phyloP scores from a whole-genome alignment of 2,113 vertebrate genomes.

The Tangachromis dhanisi region DNA sequence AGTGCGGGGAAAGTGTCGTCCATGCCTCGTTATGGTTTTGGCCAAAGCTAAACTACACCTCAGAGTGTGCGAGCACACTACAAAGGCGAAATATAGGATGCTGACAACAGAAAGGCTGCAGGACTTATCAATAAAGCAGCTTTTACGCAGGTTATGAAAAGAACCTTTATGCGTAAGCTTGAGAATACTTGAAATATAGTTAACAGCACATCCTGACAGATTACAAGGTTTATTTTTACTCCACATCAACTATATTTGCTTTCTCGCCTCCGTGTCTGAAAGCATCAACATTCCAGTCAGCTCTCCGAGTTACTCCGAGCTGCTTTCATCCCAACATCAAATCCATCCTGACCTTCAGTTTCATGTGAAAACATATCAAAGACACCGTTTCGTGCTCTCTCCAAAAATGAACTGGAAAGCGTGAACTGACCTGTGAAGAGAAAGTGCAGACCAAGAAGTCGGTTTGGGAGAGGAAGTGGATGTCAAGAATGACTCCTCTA shows the following conservation, averaged over 20 bases:
- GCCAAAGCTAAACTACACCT: background rate
- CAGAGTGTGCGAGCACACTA: background rate
- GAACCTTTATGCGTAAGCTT: background rate
- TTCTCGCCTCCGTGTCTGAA: background rate
- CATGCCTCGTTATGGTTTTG: background rate
- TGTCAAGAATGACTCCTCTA: constrained; percentile 94
- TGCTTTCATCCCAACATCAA: background rate
- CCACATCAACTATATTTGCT: background rate
- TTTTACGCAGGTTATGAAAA: background rate
- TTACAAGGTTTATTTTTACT: background rate
- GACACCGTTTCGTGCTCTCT: background rate
- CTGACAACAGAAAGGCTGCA: background rate
- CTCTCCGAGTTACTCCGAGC: background rate
- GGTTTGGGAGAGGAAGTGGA: constrained; percentile 95
- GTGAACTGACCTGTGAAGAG: constrained; percentile 86
- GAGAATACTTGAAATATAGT: background rate
- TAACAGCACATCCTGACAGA: background rate
- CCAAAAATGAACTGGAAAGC: background rate
- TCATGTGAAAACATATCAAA: background rate
- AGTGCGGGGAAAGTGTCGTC: background rate
- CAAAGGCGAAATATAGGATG: background rate
- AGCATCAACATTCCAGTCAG: background rate
- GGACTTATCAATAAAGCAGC: background rate
- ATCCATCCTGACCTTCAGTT: background rate
- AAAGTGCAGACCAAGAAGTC: constrained; percentile 98